phyloP scores from a whole-genome alignment of 2,888 invertebrate species.

The Tiliacea citrago region DNA sequence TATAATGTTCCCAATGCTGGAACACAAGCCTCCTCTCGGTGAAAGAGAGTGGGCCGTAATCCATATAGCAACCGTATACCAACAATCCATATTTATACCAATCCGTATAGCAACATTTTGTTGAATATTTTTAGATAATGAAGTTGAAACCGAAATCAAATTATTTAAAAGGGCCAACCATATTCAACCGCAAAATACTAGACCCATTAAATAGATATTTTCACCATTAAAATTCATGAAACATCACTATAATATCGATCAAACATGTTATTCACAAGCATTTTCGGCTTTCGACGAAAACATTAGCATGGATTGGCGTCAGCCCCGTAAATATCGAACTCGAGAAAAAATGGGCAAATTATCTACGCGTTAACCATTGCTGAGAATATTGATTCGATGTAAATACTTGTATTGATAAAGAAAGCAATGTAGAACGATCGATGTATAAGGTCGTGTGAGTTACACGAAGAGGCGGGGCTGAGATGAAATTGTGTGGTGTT shows the following conservation, averaged over 20 bases:
- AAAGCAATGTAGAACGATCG: conserved; percentile 60
- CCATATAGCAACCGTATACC: too few relatives aligned
- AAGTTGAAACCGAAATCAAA: background rate
- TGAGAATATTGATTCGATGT: conserved; percentile 12
- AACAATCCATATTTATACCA: too few relatives aligned
- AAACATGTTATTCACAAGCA: conserved; percentile 50
- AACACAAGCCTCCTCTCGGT: too few relatives aligned
- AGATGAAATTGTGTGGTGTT: conserved; percentile 66
- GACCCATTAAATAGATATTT: conserved; percentile 21
- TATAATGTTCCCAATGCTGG: too few relatives aligned
- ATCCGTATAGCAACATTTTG: too few relatives aligned
- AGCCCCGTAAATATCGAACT: conserved; percentile 21
- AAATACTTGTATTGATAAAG: conserved; percentile 30
- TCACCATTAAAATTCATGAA: conserved; percentile 61
- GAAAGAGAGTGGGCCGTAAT: too few relatives aligned
- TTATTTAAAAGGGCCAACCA: background rate
- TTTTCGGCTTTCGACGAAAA: conserved; percentile 36
- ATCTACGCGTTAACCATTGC: conserved; percentile 44
- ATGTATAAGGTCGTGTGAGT: conserved; percentile 49
- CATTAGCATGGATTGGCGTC: conserved; percentile 43
- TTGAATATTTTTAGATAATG: too few relatives aligned
- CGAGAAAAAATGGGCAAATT: conserved; percentile 3
- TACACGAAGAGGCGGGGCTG: conserved; percentile 53
- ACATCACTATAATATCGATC: conserved; percentile 29
- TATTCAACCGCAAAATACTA: conserved; percentile 5